Conservation (phyloP, 2,113 vertebrate genomes). For the Tupaia chinensis region DNA sequence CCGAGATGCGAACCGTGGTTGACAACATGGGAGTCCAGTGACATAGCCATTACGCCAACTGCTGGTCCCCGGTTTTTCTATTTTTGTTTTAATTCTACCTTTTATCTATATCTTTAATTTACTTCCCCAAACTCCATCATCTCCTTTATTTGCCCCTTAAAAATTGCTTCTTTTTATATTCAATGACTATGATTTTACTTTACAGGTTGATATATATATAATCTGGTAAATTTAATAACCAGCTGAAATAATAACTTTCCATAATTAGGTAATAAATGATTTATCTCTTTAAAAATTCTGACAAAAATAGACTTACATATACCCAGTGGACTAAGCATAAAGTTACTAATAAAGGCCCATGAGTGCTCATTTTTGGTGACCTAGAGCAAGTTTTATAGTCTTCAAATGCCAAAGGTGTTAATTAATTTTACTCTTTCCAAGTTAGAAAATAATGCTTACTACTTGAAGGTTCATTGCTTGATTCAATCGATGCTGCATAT, state of each 20-base stretch:
- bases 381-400: slow-evolving; percentile 35
- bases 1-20: too few relatives aligned
- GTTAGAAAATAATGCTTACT: slow-evolving; percentile 64
- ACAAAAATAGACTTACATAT: slow-evolving; percentile 50
- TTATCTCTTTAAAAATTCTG: slow-evolving; percentile 66
- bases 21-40: too few relatives aligned
- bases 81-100: background rate
- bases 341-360: slow-evolving; percentile 51
- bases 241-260: slow-evolving; percentile 54
- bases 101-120: background rate
- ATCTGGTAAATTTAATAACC: slow-evolving; percentile 54
- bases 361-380: slow-evolving; percentile 53
- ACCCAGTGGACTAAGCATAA: slow-evolving; percentile 34
- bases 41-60: too few relatives aligned
- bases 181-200: background rate
- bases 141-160: background rate
- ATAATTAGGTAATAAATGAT: slow-evolving; percentile 72
- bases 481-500: background rate
- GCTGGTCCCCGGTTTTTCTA: background rate
- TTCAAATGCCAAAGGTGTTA: slow-evolving; percentile 68
- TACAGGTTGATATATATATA: slow-evolving; percentile 18
- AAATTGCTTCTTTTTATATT: background rate
- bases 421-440: slow-evolving; percentile 70
- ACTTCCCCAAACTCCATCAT: background rate
- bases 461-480: slow-evolving; percentile 15